A percentile compares a stretch with the other conserved stretches of the same genome.
These are phyloP conservation scores for Lydus trimaculatus DNA, from an alignment of 2,888 invertebrate species.

Conservation along the genomic window DNA sequence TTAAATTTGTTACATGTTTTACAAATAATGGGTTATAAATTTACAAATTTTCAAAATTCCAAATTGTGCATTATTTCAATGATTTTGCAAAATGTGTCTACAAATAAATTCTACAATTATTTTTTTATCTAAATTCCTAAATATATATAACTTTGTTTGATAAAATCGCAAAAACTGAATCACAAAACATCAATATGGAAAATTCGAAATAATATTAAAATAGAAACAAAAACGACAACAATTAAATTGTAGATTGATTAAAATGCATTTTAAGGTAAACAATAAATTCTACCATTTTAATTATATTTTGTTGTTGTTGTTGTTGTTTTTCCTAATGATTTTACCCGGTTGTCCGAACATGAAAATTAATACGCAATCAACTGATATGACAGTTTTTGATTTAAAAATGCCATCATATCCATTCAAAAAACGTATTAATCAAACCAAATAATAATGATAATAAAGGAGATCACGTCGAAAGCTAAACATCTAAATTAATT, in stretches of 20 bases:
- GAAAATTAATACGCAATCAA: conserved; percentile 19
- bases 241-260: conserved; percentile 5
- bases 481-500: conserved; percentile 29
- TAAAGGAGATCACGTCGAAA: conserved; percentile 6
- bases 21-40: conserved; percentile 55
- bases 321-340: conserved; percentile 41
- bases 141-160: conserved; percentile 4
- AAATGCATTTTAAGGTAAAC: conserved; percentile 13
- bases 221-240: not conserved
- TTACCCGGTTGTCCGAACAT: conserved; percentile 57
- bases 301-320: conserved; percentile 15
- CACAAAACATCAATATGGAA: conserved; percentile 14
- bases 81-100: not conserved
- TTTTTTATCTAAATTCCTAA: conserved; percentile 9
- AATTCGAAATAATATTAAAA: not conserved
- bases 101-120: conserved; percentile 12
- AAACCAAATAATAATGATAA: conserved; percentile 14
- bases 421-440: conserved; percentile 10
- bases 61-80: conserved; percentile 55
- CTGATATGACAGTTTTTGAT: not conserved
- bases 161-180: conserved; percentile 12
- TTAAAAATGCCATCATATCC: not conserved
- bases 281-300: conserved; percentile 17
- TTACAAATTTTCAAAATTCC: conserved; percentile 60
- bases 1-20: conserved; percentile 50